These are phyloP conservation scores for Apodemus sylvaticus DNA, from an alignment of 2,113 vertebrate genomes.

Conservation along the genomic window DNA sequence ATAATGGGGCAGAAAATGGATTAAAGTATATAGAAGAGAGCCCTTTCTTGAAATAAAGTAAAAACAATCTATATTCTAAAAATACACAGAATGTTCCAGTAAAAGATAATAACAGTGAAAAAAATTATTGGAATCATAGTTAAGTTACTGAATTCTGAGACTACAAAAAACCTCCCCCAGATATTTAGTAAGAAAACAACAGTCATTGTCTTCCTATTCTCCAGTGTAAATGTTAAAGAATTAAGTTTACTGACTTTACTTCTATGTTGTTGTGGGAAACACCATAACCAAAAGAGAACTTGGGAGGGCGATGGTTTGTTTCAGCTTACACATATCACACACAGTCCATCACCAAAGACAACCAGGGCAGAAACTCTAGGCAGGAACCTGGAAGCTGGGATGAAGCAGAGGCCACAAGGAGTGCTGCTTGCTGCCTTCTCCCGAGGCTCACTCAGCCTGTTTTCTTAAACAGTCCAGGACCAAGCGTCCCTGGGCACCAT, in stretches of 20 bases:
- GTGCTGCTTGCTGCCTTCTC: background rate
- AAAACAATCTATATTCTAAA: background rate
- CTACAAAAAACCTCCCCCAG: background rate
- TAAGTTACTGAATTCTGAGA: background rate
- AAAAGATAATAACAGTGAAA: conserved; percentile 21
- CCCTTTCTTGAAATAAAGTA: conserved; percentile 2
- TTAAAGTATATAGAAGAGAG: conserved; percentile 10
- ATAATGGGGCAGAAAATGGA: background rate
- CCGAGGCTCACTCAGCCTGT: background rate
- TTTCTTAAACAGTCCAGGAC: background rate
- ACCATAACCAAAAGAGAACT: background rate
- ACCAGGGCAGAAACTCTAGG: no score
- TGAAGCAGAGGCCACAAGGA: background rate
- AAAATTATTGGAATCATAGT: background rate
- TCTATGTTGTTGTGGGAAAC: background rate
- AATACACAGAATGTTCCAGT: background rate
- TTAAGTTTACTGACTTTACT: background rate
- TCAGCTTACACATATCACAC: background rate
- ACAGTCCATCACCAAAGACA: background rate
- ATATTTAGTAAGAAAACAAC: background rate
- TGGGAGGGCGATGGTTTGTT: background rate
- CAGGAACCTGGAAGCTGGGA: background rate
- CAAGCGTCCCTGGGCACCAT: background rate
- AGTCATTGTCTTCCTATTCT: background rate
- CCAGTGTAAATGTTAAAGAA: background rate